Evolutionary conservation across 1,140 invertebrate species (phyloP), one percentile per base, ranked within the genome.

Genomic region (Bombus polaris): DNA sequence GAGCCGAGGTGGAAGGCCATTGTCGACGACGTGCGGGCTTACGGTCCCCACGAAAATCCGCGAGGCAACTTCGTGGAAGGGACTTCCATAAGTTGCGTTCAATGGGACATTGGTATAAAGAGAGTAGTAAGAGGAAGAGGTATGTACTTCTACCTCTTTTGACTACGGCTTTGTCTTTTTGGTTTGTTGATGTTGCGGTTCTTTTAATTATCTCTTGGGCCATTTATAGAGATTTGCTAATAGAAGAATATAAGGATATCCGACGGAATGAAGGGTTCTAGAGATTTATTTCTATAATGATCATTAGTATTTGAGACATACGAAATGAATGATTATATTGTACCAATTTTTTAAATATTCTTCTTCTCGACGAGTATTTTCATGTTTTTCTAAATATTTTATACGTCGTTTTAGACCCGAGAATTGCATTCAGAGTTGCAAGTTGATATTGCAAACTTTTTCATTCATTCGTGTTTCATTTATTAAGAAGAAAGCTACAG

Each of bases 61-160:
- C 87, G 86, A 90, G 91, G 92, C 87, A 93, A 94, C 92, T 94
- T 93, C 92, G 87, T 89, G 86, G 89, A 92, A 91, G 89, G 90
- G 88, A 91, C 93, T 93, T 92, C 88, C 92, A 94, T 94, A 94
- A 94, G 92, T 93, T 92, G 90, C 89, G 91, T 93, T 94, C 90
- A 93, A 94, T 93, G 92, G 89, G 90, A 92, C 93, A 93, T 92
- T 86, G 91, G 87, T 93, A 94, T 93, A 93, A 94, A 94, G 91
- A 90, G 91, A 85, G 83, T 88, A 90, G 91, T 88, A 90, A 92
- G 90, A 89, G 79, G 25, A 70, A 53, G 78, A 47, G 68, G 39
- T 3, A 66, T 70, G 76, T 88, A 81, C 83, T 88, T 65, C 62
- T 75, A 66, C 85, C 85, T 83, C 47, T 53, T 53, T 37, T 37